A percentile compares a stretch with the other conserved stretches of the same genome.
Evolutionary conservation across 2,888 invertebrate genomes (phyloP).

Genomic region (Pyrrhia umbra): DNA sequence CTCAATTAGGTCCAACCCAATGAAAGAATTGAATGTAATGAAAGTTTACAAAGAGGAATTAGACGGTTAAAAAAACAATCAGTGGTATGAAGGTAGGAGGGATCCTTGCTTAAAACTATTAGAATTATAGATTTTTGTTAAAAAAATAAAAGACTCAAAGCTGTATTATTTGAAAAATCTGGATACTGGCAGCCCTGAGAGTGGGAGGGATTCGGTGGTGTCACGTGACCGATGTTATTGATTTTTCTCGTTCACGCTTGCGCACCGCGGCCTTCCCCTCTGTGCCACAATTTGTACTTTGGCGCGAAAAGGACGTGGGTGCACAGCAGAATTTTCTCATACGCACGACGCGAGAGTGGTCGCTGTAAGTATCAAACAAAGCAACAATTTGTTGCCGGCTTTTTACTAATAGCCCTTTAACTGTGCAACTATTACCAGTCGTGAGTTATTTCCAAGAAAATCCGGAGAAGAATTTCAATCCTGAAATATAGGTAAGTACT

Average conservation of each 20-base stretch:
- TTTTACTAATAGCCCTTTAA: not conserved
- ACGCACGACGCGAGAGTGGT: not conserved
- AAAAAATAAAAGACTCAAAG: not conserved
- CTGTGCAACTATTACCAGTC: not conserved
- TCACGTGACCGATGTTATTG: conserved; percentile 11
- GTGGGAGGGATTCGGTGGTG: not conserved
- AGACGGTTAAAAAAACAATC: no score
- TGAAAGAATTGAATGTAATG: no score
- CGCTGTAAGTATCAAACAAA: conserved; percentile 10
- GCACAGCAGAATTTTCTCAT: not conserved
- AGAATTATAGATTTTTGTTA: not conserved
- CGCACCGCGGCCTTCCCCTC: conserved; percentile 9
- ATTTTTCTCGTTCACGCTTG: conserved; percentile 24
- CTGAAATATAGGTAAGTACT: conserved; percentile 6
- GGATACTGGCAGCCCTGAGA: not conserved
- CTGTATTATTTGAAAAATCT: not conserved
- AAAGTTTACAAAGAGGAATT: no score
- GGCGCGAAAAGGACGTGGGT: conserved; percentile 21
- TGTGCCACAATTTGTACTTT: conserved; percentile 9
- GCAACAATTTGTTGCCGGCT: conserved; percentile 3
- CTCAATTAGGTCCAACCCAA: no score
- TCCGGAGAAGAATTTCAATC: not conserved
- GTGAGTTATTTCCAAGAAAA: not conserved
- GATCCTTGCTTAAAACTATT: no score
- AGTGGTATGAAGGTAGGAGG: no score